These are phyloP conservation scores for Graphium colonna DNA, from an alignment of 2,888 invertebrate species.

Conservation along the genomic window DNA sequence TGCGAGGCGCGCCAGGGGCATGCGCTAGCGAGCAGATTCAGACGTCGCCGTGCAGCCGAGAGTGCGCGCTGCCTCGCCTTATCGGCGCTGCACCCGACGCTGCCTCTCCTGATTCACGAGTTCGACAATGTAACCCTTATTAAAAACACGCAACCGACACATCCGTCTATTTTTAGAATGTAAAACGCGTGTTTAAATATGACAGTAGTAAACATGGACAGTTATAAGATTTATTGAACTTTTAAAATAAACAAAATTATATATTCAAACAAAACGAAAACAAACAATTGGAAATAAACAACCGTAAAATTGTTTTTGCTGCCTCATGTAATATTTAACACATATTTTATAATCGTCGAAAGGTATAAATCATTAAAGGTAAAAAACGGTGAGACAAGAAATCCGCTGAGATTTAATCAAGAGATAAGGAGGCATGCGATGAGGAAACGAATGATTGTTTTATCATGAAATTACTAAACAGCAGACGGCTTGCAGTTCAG, in stretches of 20 bases:
- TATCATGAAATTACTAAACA: slow-evolving; percentile 72
- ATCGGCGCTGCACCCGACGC: slow-evolving; percentile 10
- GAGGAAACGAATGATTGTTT: slow-evolving; percentile 54
- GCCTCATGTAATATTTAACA: too few relatives aligned
- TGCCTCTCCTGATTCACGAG: slow-evolving; percentile 23
- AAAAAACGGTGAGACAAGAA: not conserved
- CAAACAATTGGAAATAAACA: too few relatives aligned
- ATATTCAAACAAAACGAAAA: too few relatives aligned
- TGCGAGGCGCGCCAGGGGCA: slow-evolving; percentile 44
- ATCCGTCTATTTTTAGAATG: slow-evolving; percentile 3
- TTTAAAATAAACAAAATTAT: too few relatives aligned
- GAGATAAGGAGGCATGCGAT: slow-evolving; percentile 15
- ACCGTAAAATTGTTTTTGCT: too few relatives aligned
- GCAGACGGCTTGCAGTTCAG: slow-evolving; percentile 71
- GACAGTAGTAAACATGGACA: too few relatives aligned
- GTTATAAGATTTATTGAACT: too few relatives aligned
- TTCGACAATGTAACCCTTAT: slow-evolving; percentile 19
- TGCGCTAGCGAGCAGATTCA: slow-evolving; percentile 41
- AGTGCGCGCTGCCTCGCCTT: slow-evolving; percentile 5
- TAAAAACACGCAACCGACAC: slow-evolving; percentile 18
- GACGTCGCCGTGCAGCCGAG: slow-evolving; percentile 28
- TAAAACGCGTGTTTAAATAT: too few relatives aligned
- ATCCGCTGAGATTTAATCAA: slow-evolving; percentile 6
- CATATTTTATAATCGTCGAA: not conserved
- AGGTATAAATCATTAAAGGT: slow-evolving; percentile 3